Base-by-base conservation (phyloP, 2,888 invertebrate genomes). In the Helleia helle region DNA sequence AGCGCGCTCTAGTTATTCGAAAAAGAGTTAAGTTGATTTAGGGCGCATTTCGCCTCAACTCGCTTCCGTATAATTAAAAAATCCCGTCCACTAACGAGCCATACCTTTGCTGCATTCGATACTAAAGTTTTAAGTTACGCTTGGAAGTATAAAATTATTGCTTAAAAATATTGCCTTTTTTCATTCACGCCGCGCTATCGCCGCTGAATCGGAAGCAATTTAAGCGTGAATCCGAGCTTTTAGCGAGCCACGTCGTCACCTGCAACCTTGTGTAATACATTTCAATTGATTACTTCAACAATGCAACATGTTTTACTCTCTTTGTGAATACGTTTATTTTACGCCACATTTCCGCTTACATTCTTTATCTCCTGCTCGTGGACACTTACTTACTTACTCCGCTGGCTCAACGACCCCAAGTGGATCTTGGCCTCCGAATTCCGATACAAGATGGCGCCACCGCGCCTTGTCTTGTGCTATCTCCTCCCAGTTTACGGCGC, bases 11-110 rank as follows among this genome's bases (percentile, higher is more conserved):
- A 40, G 40, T 41, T 36, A 46, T n/a, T n/a, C n/a, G n/a, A 44
- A 39, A 38, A 43, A 40, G 41, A 42, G 37, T 40, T 26, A 24
- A 43, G 41, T 42, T 39, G 37, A 43, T 39, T 39, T 25, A 30
- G 30, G 17, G 25, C 48, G 47, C 48, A 46, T 46, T 51, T 51
- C 48, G 48, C 47, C 46, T 43, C 50, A 47, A 52, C 62, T 59
- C 57, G 47, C 60, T 71, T 71, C 66, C 68, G 65, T 65, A 61
- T 69, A 70, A 71, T 72, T 72, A 69, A 69, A 67, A 65, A 71
- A 64, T 53, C 53, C 56, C 58, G 60, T 49, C 56, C 58, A 58
- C 66, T 72, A 71, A 72, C 68, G 71, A 71, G 65, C 60, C 58
- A 48, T 56, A 55, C 63, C 62, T 61, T 55, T 58, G 53, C 50